These are phyloP conservation scores for Yasuhikotakia modesta DNA, from an alignment of 2,797 vertebrate genomes.

Conservation along the genomic window DNA sequence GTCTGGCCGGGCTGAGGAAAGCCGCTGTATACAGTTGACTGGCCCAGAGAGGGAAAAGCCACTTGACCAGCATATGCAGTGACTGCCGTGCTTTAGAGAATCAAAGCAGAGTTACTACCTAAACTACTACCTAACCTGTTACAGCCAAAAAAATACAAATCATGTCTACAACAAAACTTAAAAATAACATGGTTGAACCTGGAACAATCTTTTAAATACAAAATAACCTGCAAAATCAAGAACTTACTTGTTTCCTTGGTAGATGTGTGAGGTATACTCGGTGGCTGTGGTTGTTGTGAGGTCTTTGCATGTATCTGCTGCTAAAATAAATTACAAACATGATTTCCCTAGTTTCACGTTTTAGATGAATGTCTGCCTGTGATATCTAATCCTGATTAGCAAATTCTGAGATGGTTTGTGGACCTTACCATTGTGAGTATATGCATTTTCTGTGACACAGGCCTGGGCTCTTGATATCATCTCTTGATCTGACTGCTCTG, in stretches of 20 bases:
- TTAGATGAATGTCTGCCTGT: too few relatives aligned
- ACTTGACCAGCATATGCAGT: constrained; percentile 86
- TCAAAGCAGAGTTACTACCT: not conserved
- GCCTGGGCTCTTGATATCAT: constrained; percentile 58
- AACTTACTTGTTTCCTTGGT: constrained; percentile 92
- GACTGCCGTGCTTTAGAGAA: constrained; percentile 76
- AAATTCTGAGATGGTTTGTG: not conserved
- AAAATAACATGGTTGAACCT: too few relatives aligned
- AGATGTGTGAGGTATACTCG: constrained; percentile 93
- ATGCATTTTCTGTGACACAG: constrained; percentile 69
- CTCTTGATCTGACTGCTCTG: constrained; percentile 64
- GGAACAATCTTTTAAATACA: too few relatives aligned
- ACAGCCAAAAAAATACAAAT: too few relatives aligned
- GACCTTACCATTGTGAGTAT: constrained; percentile 70
- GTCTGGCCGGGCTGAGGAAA: constrained; percentile 92
- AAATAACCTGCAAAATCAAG: not conserved
- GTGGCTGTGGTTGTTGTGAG: constrained; percentile 83
- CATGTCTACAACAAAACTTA: too few relatives aligned
- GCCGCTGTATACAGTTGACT: constrained; percentile 87
- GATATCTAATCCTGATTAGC: too few relatives aligned
- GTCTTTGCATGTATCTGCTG: constrained; percentile 83
- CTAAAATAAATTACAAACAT: constrained; percentile 30
- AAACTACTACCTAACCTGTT: not conserved
- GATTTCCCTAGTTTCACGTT: too few relatives aligned
- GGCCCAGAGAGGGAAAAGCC: constrained; percentile 86